These are phyloP conservation scores for Chrysodeixis includens DNA, from an alignment of 2,888 invertebrate genomes.

Conservation along the genomic window DNA sequence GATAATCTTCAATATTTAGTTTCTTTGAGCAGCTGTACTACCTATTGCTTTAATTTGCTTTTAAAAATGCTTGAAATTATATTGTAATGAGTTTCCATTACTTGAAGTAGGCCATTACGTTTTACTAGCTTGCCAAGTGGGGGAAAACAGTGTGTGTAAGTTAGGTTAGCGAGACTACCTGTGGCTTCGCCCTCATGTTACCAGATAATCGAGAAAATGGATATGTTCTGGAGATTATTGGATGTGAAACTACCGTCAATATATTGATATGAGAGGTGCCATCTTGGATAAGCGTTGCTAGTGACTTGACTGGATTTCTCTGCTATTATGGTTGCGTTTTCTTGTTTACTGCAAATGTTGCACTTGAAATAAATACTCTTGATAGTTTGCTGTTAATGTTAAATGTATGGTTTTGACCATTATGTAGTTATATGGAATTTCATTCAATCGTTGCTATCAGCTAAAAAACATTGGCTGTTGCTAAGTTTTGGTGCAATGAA, in stretches of 20 bases:
- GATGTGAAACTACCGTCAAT: slow-evolving; percentile 33
- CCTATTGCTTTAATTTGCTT: slow-evolving; percentile 68
- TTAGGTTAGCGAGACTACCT: slow-evolving; percentile 63
- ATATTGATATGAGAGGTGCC: slow-evolving; percentile 31
- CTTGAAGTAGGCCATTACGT: slow-evolving; percentile 74
- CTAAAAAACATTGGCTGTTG: neutral
- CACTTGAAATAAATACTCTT: neutral
- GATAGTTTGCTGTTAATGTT: neutral
- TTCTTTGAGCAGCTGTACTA: slow-evolving; percentile 48
- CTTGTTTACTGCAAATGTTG: neutral
- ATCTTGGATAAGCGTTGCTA: slow-evolving; percentile 17
- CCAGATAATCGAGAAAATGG: slow-evolving; percentile 62
- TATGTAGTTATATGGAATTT: neutral
- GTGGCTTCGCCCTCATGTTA: slow-evolving; percentile 58
- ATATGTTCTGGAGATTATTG: slow-evolving; percentile 33
- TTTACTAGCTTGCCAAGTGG: slow-evolving; percentile 70
- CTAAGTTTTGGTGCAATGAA: neutral
- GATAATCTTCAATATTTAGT: slow-evolving; percentile 52
- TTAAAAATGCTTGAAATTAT: slow-evolving; percentile 76
- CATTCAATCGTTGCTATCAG: neutral
- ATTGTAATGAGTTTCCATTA: slow-evolving; percentile 76
- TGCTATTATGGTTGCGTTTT: neutral
- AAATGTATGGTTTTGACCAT: neutral
- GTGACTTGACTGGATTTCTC: neutral
- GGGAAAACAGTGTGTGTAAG: slow-evolving; percentile 68